These are phyloP conservation scores for Porites rus DNA, from an alignment of 92 coral and sea anemone genomes.

Conservation along the genomic window DNA sequence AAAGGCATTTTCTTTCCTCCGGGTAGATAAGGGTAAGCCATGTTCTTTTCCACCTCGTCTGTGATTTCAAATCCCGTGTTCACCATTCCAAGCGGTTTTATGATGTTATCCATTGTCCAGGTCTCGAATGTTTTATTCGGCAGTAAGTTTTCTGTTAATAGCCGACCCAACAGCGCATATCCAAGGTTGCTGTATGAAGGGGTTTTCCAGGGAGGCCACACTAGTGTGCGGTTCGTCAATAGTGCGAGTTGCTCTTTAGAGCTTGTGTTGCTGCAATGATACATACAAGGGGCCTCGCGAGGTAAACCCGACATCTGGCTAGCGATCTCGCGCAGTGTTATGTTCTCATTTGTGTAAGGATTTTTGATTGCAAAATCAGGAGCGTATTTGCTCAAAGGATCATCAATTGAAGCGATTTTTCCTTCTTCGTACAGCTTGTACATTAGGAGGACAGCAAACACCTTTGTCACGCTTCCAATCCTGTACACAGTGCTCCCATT, in stretches of 20 bases:
- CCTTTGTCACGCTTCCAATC: constrained; percentile 70
- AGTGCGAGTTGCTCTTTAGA: constrained; percentile 61
- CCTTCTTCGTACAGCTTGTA: constrained; percentile 67
- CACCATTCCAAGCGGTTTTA: constrained; percentile 44
- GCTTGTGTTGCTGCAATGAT: constrained; percentile 52
- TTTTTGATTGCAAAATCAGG: constrained; percentile 64
- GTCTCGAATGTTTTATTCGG: constrained; percentile 39
- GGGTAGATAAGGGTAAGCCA: constrained; percentile 47
- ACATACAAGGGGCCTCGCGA: constrained; percentile 80
- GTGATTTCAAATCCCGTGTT: constrained; percentile 53
- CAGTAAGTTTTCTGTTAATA: constrained; percentile 54
- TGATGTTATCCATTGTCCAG: constrained; percentile 34
- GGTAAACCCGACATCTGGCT: constrained; percentile 81
- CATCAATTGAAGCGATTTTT: constrained; percentile 61
- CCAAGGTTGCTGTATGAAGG: constrained; percentile 82
- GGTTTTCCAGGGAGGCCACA: constrained; percentile 64
- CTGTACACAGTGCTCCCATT: constrained; percentile 58
- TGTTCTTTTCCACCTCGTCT: constrained; percentile 39
- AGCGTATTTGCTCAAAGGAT: constrained; percentile 73
- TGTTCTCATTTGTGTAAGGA: constrained; percentile 54
- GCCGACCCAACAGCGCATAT: constrained; percentile 41
- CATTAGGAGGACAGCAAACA: constrained; percentile 61
- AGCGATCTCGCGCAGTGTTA: constrained; percentile 76
- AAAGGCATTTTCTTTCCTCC: constrained; percentile 23
- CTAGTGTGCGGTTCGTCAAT: constrained; percentile 53